phyloP scores from a whole-genome alignment of 2,113 vertebrate species.

The Erinaceus europaeus region DNA sequence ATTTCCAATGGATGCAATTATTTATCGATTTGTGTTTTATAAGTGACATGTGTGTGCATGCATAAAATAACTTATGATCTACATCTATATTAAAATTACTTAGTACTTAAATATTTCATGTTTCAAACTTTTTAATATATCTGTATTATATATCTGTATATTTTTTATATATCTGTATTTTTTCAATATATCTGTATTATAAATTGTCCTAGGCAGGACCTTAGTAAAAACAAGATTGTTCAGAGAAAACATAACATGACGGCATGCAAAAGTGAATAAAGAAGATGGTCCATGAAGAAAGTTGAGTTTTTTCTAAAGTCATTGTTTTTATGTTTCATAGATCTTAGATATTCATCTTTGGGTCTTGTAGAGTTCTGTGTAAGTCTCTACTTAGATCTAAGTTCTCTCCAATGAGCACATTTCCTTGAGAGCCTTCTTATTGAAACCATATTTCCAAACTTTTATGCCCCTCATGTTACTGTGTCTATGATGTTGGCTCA shows the following conservation, averaged over 20 bases:
- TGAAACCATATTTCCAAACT: conserved; percentile 73
- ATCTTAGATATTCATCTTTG: conserved; percentile 25
- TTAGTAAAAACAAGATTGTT: not conserved
- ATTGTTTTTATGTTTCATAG: conserved; percentile 10
- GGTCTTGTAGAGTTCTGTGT: conserved; percentile 14
- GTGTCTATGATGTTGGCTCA: conserved; percentile 60
- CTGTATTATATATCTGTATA: not conserved
- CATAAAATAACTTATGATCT: not conserved
- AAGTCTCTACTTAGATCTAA: conserved; percentile 44
- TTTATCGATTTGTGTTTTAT: not conserved
- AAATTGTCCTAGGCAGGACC: conserved; percentile 18
- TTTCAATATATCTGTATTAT: not conserved
- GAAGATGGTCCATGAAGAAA: not conserved
- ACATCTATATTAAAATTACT: not conserved
- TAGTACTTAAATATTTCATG: not conserved
- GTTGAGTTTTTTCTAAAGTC: not conserved
- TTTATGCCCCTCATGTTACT: conserved; percentile 49
- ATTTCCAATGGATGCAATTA: not conserved
- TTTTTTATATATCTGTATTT: not conserved
- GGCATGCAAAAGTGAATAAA: not conserved
- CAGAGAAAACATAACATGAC: not conserved
- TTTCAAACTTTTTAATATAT: not conserved
- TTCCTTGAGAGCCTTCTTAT: conserved; percentile 70
- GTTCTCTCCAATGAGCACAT: conserved; percentile 57
- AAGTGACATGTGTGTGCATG: not conserved